phyloP scores from a whole-genome alignment of 2,888 invertebrate genomes.

The Tillus elongatus region DNA sequence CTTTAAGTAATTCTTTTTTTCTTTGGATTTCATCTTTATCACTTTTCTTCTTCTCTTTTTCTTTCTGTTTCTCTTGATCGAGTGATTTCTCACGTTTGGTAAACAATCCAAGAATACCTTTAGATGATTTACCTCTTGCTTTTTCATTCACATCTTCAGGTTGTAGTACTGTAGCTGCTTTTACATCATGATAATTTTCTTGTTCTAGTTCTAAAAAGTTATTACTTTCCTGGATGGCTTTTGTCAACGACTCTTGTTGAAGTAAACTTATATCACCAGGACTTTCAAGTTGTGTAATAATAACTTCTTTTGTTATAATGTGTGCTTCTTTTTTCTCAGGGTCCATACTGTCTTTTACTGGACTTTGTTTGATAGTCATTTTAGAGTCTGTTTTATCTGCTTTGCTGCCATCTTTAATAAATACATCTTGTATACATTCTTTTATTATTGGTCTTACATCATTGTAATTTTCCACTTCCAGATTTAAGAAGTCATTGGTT shows the following conservation, averaged over 20 bases:
- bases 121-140: conserved; percentile 18
- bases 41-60: conserved; percentile 14
- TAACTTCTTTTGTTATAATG: neutral
- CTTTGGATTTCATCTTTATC: neutral
- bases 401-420: conserved; percentile 10
- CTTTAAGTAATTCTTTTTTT: conserved; percentile 1
- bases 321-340: conserved; percentile 1
- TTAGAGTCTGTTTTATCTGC: conserved; percentile 15
- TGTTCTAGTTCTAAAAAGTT: conserved; percentile 18
- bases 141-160: conserved; percentile 12
- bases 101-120: conserved; percentile 26
- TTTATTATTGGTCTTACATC: conserved; percentile 19
- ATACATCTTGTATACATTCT: too few species aligned
- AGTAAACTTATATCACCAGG: neutral
- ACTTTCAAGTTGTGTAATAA: neutral
- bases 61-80: conserved; percentile 24
- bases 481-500: conserved; percentile 22
- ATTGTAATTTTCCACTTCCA: conserved; percentile 25
- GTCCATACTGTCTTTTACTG: neutral
- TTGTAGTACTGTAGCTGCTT: conserved; percentile 12
- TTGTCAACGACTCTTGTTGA: conserved; percentile 6
- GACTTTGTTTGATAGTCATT: conserved; percentile 12
- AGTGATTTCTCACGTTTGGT: conserved; percentile 26
- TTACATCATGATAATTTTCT: conserved; percentile 21
- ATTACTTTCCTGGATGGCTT: conserved; percentile 7